phyloP scores from a whole-genome alignment of 2,797 vertebrate genomes.

The Muscicapa striata region DNA sequence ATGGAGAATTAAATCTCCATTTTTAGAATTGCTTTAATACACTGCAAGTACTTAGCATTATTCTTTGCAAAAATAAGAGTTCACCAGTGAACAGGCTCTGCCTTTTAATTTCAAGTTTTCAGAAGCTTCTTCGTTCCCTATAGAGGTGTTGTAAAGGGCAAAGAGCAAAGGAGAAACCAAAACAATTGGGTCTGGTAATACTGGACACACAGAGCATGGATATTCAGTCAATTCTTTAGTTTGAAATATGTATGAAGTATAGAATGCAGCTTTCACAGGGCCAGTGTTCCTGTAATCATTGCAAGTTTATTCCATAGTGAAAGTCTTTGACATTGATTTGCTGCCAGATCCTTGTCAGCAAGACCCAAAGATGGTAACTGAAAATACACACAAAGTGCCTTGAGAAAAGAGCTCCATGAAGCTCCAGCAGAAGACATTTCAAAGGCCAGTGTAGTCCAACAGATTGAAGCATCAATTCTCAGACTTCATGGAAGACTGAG shows the following conservation, averaged over 20 bases:
- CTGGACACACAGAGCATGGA: neutral
- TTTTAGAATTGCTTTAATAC: neutral
- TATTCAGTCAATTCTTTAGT: neutral
- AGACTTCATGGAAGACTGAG: neutral
- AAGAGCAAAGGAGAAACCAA: neutral
- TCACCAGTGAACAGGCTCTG: neutral
- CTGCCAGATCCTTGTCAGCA: neutral
- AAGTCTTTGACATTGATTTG: neutral
- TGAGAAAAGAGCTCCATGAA: neutral
- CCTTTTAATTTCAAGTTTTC: neutral
- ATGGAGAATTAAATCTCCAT: neutral
- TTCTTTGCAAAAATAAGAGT: neutral
- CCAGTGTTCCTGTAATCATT: neutral
- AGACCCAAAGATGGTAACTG: neutral
- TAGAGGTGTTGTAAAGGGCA: neutral
- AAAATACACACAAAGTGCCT: neutral
- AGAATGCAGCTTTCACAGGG: neutral
- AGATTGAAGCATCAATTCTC: neutral
- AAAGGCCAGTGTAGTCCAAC: neutral
- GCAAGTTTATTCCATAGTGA: neutral
- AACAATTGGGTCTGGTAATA: rapidly evolving
- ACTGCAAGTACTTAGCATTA: neutral
- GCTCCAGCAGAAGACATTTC: neutral
- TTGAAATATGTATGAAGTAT: neutral
- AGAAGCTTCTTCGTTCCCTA: neutral